Evolutionary conservation across 2,888 invertebrate genomes (phyloP).

Genomic region (Hipparchia semele): DNA sequence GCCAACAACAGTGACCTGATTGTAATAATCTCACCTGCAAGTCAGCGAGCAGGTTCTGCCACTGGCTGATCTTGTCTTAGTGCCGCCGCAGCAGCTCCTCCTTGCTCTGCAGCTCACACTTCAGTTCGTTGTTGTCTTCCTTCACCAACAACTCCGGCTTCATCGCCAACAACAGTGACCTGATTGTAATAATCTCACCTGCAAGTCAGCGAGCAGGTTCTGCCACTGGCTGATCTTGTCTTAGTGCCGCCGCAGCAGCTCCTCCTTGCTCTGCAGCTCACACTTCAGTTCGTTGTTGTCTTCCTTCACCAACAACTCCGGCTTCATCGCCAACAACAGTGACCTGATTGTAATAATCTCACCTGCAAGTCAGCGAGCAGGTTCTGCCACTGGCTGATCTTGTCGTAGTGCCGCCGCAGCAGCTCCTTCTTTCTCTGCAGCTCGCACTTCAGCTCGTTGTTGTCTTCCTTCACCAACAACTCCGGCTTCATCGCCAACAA

Average conservation of each 20-base stretch:
- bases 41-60: slow-evolving; percentile 94
- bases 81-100: slow-evolving; percentile 94
- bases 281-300: slow-evolving; percentile 93
- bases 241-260: slow-evolving; percentile 92
- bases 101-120: slow-evolving; percentile 92
- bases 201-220: slow-evolving; percentile 90
- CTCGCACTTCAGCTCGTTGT: slow-evolving; percentile 92
- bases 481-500: slow-evolving; percentile 96
- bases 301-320: slow-evolving; percentile 95
- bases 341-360: neutral
- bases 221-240: slow-evolving; percentile 97
- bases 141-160: slow-evolving; percentile 96
- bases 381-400: slow-evolving; percentile 95
- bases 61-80: slow-evolving; percentile 94
- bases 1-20: slow-evolving; percentile 60
- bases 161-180: slow-evolving; percentile 75
- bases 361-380: slow-evolving; percentile 90
- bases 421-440: slow-evolving; percentile 94
- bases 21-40: slow-evolving; percentile 74
- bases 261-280: slow-evolving; percentile 94
- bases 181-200: slow-evolving; percentile 57
- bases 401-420: slow-evolving; percentile 93
- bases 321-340: slow-evolving; percentile 93
- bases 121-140: slow-evolving; percentile 94
- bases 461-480: slow-evolving; percentile 95